Percentiles rank a stretch among this genome's conserved stretches.
Conservation (phyloP, 2,888 invertebrate species). For the Plemyria rubiginata region DNA sequence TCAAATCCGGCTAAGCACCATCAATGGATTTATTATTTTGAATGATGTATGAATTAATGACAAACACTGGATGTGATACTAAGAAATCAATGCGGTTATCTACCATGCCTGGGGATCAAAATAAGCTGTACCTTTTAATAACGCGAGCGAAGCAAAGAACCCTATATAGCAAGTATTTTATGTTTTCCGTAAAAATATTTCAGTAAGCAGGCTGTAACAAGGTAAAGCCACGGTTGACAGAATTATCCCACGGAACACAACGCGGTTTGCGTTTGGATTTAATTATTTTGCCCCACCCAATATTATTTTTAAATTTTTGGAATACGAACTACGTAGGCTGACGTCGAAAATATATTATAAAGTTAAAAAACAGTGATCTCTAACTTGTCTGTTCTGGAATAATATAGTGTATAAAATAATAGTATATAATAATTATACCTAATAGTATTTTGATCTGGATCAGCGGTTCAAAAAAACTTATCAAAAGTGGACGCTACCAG, state of each 20-base stretch:
- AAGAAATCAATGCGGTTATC: no score
- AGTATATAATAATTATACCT: no score
- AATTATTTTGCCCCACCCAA: constrained; percentile 22
- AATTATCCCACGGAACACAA: constrained; percentile 33
- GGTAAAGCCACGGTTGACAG: constrained; percentile 40
- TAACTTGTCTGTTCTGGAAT: no score
- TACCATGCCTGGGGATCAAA: no score
- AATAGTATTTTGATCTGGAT: no score
- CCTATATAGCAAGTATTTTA: neutral
- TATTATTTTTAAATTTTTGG: constrained; percentile 16
- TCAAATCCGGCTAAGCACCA: no score
- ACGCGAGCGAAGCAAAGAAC: neutral
- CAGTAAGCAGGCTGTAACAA: constrained; percentile 31
- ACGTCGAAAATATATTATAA: neutral
- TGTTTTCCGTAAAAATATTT: constrained; percentile 24
- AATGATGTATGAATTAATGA: no score
- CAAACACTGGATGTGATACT: no score
- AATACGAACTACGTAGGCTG: neutral
- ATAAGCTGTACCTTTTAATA: neutral
- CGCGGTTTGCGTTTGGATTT: constrained; percentile 25
- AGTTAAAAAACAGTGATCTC: no score
- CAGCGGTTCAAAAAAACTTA: neutral
- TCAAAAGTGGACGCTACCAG: neutral
- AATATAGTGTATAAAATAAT: no score
- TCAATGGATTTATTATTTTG: no score